phyloP scores from a whole-genome alignment of 2,113 vertebrate species.

The Grus americana region DNA sequence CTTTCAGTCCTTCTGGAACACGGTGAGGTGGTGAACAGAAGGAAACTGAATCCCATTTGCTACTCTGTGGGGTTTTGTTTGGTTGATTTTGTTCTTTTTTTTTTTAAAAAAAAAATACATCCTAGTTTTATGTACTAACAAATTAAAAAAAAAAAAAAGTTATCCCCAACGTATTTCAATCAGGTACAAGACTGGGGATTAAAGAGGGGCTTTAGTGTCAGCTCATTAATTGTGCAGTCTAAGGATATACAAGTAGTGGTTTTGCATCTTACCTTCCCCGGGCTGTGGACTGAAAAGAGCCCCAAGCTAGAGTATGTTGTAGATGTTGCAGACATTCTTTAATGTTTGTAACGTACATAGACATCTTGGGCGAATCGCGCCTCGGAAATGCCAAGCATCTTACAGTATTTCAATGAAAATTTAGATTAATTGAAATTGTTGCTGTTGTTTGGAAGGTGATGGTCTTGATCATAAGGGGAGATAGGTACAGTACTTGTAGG shows the following conservation, averaged over 20 bases:
- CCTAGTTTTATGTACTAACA: not conserved
- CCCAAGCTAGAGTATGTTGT: not conserved
- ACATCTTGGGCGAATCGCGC: not conserved
- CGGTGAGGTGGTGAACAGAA: not conserved
- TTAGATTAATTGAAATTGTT: not conserved
- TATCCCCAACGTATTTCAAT: not conserved
- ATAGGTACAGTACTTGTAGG: not conserved
- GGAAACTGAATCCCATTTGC: not conserved
- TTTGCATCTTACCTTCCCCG: not conserved
- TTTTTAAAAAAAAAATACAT: not conserved
- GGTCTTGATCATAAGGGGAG: not conserved
- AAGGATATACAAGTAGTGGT: not conserved
- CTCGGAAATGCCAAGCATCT: not conserved
- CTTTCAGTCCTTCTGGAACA: not conserved
- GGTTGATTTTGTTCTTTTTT: not conserved
- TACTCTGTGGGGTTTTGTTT: not conserved
- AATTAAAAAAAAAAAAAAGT: not conserved
- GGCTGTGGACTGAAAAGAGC: not conserved
- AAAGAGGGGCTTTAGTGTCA: not conserved
- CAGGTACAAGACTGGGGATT: rapidly evolving
- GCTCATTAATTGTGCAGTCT: not conserved
- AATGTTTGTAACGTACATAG: not conserved
- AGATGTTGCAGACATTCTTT: not conserved
- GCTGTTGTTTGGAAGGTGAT: not conserved
- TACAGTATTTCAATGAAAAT: not conserved